Percentiles rank a stretch among this genome's conserved stretches.
These are phyloP conservation scores for Geotrypetes seraphini DNA, from an alignment of 2,797 vertebrate species.

Conservation along the genomic window DNA sequence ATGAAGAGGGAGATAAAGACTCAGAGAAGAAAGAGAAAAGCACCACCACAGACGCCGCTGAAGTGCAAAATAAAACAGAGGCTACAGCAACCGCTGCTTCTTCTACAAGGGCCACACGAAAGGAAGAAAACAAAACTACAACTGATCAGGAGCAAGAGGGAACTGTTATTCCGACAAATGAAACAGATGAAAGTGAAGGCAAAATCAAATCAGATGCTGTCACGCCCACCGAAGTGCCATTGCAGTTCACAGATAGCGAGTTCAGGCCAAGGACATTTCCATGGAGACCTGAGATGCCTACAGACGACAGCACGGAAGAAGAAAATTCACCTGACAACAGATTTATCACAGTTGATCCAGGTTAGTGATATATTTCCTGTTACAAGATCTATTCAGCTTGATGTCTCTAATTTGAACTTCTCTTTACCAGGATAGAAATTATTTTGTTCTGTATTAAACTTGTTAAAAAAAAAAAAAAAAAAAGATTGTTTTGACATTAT, in stretches of 20 bases:
- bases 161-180: constrained; percentile 18
- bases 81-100: constrained; percentile 19
- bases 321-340: constrained; percentile 45
- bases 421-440: too few relatives aligned
- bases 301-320: constrained; percentile 39
- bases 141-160: constrained; percentile 29
- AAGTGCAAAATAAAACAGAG: constrained; percentile 13
- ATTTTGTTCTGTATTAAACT: too few relatives aligned
- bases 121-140: constrained; percentile 57
- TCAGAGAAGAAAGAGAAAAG: constrained; percentile 59
- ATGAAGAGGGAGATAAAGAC: constrained; percentile 68
- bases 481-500: too few relatives aligned
- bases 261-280: constrained; percentile 29
- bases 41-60: constrained; percentile 4
- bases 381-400: too few relatives aligned
- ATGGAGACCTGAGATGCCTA: constrained; percentile 29
- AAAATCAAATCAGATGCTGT: neutral
- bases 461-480: too few relatives aligned
- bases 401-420: too few relatives aligned
- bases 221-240: constrained; percentile 53
- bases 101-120: constrained; percentile 42
- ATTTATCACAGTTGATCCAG: constrained; percentile 64
- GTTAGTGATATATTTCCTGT: constrained; percentile 45
- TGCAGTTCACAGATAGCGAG: constrained; percentile 40
- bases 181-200: constrained; percentile 1